Conservation (phyloP, 2,113 vertebrate genomes). For the Agapornis roseicollis region DNA sequence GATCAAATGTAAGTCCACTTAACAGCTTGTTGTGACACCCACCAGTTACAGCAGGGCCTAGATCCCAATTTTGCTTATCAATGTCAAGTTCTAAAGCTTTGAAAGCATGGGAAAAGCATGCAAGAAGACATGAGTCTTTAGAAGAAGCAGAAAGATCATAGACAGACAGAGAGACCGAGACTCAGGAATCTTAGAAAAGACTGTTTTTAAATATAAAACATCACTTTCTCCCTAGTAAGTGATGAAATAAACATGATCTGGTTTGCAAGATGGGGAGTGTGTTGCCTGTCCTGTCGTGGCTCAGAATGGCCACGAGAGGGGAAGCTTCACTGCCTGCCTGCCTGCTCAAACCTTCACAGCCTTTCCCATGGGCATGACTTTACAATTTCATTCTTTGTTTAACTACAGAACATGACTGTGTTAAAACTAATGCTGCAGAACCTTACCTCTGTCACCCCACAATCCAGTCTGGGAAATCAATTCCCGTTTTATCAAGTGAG, state of each 20-base stretch:
- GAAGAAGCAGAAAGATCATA: neutral
- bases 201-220: neutral
- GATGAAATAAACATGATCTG: rapidly evolving
- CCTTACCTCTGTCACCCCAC: rapidly evolving
- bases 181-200: neutral
- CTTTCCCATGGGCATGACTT: rapidly evolving
- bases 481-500: neutral
- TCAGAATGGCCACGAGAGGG: conserved; percentile 58
- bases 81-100: neutral
- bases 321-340: neutral
- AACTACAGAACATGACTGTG: rapidly evolving
- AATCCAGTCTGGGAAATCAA: rapidly evolving
- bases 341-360: neutral
- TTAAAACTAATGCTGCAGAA: too few species aligned
- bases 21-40: neutral
- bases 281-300: neutral
- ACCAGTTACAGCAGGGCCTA: neutral
- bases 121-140: neutral
- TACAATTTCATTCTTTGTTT: rapidly evolving
- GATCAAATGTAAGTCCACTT: neutral
- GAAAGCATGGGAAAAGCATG: neutral
- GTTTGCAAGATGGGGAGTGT: too few species aligned
- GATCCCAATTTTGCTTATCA: neutral
- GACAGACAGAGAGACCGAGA: neutral
- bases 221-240: neutral